Base-by-base conservation (phyloP, 1,140 invertebrate genomes). In the Zaprionus capensis region DNA sequence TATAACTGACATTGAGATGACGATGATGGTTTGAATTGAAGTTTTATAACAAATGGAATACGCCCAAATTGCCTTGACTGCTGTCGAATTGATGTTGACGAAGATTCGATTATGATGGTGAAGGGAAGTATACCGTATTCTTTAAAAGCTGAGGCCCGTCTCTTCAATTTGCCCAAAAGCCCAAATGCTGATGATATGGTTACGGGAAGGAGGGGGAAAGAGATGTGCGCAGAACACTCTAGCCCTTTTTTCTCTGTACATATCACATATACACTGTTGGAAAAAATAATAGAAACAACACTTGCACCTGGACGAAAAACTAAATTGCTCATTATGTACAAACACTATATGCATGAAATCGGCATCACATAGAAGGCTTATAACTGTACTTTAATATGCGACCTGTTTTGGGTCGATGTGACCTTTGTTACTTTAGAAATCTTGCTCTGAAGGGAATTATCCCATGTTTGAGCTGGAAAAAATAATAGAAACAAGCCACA, bases 211-310 rank as follows among this genome's bases (percentile, higher is more conserved):
- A 20, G 62, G 46, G 12, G 6, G 14, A 17, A 38, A 17, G 20
- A 28, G 49, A 20, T 36, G 36, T 1, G 6, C 1, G 9, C 31
- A 34, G 9, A 20, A 36, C 20, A 55, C 12, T 22, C 26, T 38
- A 69, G 56, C 51, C 57, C 38, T 68, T 62, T 46, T 49, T 38
- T 36, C 7, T 11, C 53, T 61, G n/a, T 26, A 69, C 66, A 71
- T 77, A 61, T 78, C 49, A 61, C 24, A 46, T 17, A 4, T 46
- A n/a, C n/a, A n/a, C n/a, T n/a, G n/a, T n/a, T n/a, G n/a, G n/a
- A n/a, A n/a, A n/a, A n/a, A n/a, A n/a, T n/a, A n/a, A n/a, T n/a
- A n/a, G n/a, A n/a, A n/a, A n/a, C n/a, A n/a, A n/a, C n/a, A n/a
- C n/a, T n/a, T n/a, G n/a, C n/a, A n/a, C n/a, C n/a, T n/a, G n/a